Percentiles rank a stretch among this genome's conserved stretches.
Evolutionary conservation across 2,797 vertebrate genomes (phyloP).

Genomic region (Thalassophryne amazonica): DNA sequence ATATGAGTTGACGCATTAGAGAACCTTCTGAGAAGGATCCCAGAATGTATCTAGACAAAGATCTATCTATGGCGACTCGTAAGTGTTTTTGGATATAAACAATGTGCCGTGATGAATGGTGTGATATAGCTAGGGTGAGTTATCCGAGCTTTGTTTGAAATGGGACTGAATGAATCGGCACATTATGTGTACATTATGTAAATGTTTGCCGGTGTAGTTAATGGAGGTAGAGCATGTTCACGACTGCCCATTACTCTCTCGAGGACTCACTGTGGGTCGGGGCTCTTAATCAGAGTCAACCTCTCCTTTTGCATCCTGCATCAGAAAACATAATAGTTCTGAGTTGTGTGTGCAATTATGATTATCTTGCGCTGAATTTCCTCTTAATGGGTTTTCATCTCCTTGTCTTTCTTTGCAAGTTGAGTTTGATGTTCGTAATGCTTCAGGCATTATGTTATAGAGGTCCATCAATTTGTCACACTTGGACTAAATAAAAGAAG

Average conservation of each 20-base stretch:
- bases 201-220: slow-evolving; percentile 71
- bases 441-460: no score
- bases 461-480: no score
- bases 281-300: slow-evolving; percentile 58
- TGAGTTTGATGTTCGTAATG: no score
- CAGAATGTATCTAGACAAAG: slow-evolving; percentile 57
- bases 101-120: slow-evolving; percentile 61
- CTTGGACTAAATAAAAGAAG: no score
- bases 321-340: slow-evolving; percentile 38
- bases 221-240: slow-evolving; percentile 70
- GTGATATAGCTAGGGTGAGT: slow-evolving; percentile 45
- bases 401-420: slow-evolving; percentile 13
- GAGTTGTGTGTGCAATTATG: slow-evolving; percentile 45
- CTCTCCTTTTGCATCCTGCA: slow-evolving; percentile 26
- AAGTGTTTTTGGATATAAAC: slow-evolving; percentile 74
- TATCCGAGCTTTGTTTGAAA: slow-evolving; percentile 66
- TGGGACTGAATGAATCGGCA: slow-evolving; percentile 66
- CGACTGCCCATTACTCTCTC: slow-evolving; percentile 72
- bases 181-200: slow-evolving; percentile 78
- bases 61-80: slow-evolving; percentile 40
- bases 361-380: slow-evolving; percentile 34
- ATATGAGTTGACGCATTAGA: slow-evolving; percentile 28
- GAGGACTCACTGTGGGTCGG: slow-evolving; percentile 54
- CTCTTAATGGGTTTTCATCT: slow-evolving; percentile 37
- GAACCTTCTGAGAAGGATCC: slow-evolving; percentile 38